Conservation (phyloP, 2,888 invertebrate genomes). For the Leptura quadrifasciata region DNA sequence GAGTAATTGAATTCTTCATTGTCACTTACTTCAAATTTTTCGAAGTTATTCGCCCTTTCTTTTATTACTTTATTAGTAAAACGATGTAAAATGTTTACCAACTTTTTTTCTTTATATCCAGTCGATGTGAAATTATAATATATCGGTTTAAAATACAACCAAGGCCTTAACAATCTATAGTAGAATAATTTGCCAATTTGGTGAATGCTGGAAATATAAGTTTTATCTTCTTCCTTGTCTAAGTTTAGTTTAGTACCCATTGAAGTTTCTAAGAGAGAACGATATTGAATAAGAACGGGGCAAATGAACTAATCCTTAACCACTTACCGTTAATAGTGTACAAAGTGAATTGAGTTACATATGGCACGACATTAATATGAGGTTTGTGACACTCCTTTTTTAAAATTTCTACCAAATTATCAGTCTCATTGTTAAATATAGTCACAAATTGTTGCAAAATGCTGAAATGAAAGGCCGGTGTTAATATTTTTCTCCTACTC, state of each 20-base stretch:
- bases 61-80: constrained; percentile 64
- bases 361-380: constrained; percentile 72
- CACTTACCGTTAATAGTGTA: constrained; percentile 76
- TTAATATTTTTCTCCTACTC: constrained; percentile 60
- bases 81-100: constrained; percentile 58
- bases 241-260: constrained; percentile 60
- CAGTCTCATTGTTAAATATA: constrained; percentile 60
- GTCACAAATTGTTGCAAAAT: constrained; percentile 60
- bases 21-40: constrained; percentile 50
- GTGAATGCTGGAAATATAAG: constrained; percentile 55
- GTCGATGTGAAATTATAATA: constrained; percentile 49
- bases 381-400: constrained; percentile 58
- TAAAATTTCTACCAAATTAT: constrained; percentile 58
- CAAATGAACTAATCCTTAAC: background rate
- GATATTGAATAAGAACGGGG: background rate
- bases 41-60: constrained; percentile 52
- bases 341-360: constrained; percentile 75
- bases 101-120: constrained; percentile 50
- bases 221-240: constrained; percentile 51
- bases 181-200: constrained; percentile 58
- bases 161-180: constrained; percentile 59
- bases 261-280: constrained; percentile 55
- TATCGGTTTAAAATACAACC: constrained; percentile 55
- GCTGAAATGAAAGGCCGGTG: constrained; percentile 63
- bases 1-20: constrained; percentile 69